Evolutionary conservation across 2,797 vertebrate species (phyloP).

Genomic region (Gymnopithys bicolor): DNA sequence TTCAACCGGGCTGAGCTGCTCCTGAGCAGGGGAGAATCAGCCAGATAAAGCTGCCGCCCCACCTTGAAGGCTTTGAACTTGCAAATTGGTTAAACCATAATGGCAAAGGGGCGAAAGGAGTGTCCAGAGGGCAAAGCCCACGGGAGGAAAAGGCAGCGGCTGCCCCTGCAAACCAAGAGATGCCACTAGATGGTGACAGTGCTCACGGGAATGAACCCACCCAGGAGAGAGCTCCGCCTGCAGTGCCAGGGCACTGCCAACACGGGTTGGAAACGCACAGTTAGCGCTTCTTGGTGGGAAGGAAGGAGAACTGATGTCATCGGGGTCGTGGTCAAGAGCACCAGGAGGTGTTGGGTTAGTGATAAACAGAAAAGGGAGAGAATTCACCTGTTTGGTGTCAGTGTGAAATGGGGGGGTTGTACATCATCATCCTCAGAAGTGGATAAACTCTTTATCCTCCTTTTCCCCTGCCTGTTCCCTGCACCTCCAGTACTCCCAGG

Average conservation of each 20-base stretch:
- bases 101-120: neutral
- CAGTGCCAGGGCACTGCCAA: fast-evolving
- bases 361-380: neutral
- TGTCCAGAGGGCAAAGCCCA: fast-evolving
- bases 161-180: neutral
- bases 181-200: conserved; percentile 65
- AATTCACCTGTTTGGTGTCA: neutral
- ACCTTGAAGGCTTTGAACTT: neutral
- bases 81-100: fast-evolving
- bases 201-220: neutral
- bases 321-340: neutral
- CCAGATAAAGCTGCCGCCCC: neutral
- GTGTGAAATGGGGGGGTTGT: neutral
- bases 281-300: neutral
- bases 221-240: neutral
- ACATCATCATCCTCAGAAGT: fast-evolving
- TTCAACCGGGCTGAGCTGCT: neutral
- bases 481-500: neutral
- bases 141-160: fast-evolving
- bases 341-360: neutral
- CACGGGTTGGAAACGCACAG: fast-evolving
- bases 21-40: fast-evolving
- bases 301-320: fast-evolving
- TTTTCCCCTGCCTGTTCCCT: neutral
- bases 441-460: neutral